Base-by-base conservation (phyloP, 2,888 invertebrate genomes). In the Amphipyra berbera region DNA sequence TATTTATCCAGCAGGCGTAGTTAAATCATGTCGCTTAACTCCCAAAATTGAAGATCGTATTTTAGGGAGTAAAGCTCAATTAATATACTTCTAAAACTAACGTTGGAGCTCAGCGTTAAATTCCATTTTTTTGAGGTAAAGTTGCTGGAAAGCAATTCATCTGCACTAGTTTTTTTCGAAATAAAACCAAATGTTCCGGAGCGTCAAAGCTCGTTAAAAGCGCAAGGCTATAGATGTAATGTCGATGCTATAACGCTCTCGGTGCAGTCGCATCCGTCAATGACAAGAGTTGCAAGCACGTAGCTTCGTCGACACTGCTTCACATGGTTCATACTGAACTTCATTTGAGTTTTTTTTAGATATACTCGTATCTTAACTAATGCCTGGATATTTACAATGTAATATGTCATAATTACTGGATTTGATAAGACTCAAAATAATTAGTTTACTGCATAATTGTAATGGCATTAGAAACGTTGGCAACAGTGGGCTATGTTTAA, bases 261-360 rank as follows among this genome's bases (percentile, higher is more conserved):
- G 69, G 75, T 84, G 82, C 78, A 69, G 82, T 85, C 83, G 81
- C 85, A 88, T 90, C 83, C 84, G 85, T 90, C 90, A 89, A 78
- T 90, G 90, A 89, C 89, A 88, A 78, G 80, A 79, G 84, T 78
- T 68, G 57, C 54, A 41, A 65, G 64, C 71, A 71, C 68, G 66
- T 56, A 66, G 60, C 60, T 78, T 67, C 61, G 50, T 75, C 62
- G 64, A 50, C 61, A 54, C 47, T 54, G 30, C 46, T 47, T 61
- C 65, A 58, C 60, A 41, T 56, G 21, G 61, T 57, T 54, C 60
- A 49, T 40, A 41, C 46, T 35, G 33, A 37, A 40, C 42, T 59
- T 63, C 38, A 59, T 67, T 55, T 40, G 45, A 10, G 27, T 37
- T 46, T 63, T 54, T 54, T 21, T 62, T 50, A 14, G 9, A 15